Conservation (phyloP, 2,797 vertebrate species). For the Coendou prehensilis region DNA sequence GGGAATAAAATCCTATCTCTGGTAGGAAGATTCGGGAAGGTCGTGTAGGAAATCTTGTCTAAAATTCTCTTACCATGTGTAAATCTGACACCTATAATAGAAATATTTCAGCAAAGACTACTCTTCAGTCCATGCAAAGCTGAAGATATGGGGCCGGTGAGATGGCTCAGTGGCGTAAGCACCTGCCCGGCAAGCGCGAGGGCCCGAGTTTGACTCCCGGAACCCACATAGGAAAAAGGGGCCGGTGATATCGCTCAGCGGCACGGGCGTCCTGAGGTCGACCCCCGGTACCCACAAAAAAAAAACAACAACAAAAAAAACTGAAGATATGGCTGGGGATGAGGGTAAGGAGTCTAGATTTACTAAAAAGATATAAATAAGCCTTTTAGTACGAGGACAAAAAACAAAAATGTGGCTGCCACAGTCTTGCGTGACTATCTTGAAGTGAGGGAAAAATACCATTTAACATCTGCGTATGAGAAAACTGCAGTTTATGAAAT, state of each 20-base stretch:
- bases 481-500: not conserved
- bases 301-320: too few species aligned
- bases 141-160: not conserved
- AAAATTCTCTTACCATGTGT: not conserved
- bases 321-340: not conserved
- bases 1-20: not conserved
- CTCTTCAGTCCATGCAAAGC: not conserved
- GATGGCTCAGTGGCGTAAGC: too few species aligned
- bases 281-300: too few species aligned
- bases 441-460: not conserved
- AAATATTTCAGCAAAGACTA: not conserved
- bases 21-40: not conserved
- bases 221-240: too few species aligned
- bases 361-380: not conserved
- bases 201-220: too few species aligned
- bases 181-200: too few species aligned
- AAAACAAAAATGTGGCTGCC: not conserved
- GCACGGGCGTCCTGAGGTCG: too few species aligned
- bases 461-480: not conserved
- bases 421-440: not conserved
- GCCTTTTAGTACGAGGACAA: not conserved
- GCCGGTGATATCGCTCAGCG: too few species aligned
- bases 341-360: not conserved
- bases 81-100: not conserved
- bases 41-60: not conserved